Evolutionary conservation across 1,140 invertebrate species (phyloP).

Genomic region (Ceratitis capitata): DNA sequence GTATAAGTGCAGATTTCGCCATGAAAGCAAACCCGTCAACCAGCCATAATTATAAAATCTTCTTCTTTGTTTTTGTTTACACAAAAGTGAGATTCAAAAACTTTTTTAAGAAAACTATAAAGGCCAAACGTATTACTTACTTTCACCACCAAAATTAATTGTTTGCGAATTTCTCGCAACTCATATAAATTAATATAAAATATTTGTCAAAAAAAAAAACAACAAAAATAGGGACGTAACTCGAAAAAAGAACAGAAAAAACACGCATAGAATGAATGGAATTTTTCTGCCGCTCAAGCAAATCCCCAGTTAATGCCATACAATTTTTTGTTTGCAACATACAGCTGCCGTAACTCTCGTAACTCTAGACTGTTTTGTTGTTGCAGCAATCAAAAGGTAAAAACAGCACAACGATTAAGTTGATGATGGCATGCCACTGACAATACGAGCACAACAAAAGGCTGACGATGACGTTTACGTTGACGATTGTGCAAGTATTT

Average conservation of each 20-base stretch:
- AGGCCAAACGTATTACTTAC: neutral
- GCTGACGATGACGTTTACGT: neutral
- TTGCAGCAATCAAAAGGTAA: neutral
- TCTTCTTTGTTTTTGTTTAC: too few species aligned
- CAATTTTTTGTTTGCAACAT: neutral
- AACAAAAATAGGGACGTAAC: neutral
- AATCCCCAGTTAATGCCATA: neutral
- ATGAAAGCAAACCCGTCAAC: too few species aligned
- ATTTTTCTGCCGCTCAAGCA: neutral
- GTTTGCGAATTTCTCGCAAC: neutral
- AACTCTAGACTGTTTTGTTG: neutral
- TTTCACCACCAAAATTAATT: neutral
- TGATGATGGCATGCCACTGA: slow-evolving; percentile 33
- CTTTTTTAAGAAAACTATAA: neutral
- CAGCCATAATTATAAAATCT: too few species aligned
- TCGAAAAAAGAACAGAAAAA: neutral
- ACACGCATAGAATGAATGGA: neutral
- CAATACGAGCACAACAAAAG: too few species aligned
- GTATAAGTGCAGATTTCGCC: too few species aligned
- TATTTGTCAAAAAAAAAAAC: neutral
- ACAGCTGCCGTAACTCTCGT: neutral
- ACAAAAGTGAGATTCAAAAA: neutral
- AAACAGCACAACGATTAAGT: slow-evolving; percentile 11
- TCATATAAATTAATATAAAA: neutral
- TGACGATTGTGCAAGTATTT: neutral